Evolutionary conservation across 2,113 vertebrate genomes (phyloP), one percentile per base, ranked within the genome.

Genomic region (Brachirus orientalis): DNA sequence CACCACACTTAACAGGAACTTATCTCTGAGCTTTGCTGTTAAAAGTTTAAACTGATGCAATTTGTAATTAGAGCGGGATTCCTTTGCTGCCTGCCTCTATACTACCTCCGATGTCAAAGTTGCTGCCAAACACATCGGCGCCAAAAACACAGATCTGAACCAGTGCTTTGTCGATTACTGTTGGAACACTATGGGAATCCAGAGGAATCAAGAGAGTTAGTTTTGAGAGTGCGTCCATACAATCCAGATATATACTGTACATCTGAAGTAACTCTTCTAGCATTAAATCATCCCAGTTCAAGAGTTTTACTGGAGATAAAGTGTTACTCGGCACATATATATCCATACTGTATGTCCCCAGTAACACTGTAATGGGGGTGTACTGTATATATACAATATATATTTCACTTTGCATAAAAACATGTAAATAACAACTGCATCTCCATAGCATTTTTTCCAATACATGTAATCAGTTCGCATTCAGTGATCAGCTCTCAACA

Each of bases 61-160:
- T 36, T 11, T 7, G 51, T 61, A 33, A 76, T 43, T 38, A 35
- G 67, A 72, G 59, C 76, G 68, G 46, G 75, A 59, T 43, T 68
- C 57, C 43, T 47, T 19, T 50, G 11, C 35, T 1, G 35, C 43
- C 50, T 35, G 59, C 51, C 41, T 10, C 40, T 69, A 51, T 63
- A 8, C 47, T 0, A 4, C 69, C 73, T 65, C 17, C 41, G n/a
- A n/a, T 20, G 9, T 80, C 28, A 28, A 7, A 41, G 52, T 75
- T 62, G 66, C 35, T 72, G 63, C 41, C n/a, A 54, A 20, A n/a
- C 28, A 36, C 33, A 17, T 35, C 35, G 14, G 14, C 36, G 16
- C 28, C 33, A 36, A 17, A 4, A 54, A 22, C 22, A 36, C 28
- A n/a, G 5, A 12, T 33, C 48, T 51, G 45, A 19, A 19, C 18